These are phyloP conservation scores for Diprion similis DNA, from an alignment of 1,140 invertebrate species.

Conservation along the genomic window DNA sequence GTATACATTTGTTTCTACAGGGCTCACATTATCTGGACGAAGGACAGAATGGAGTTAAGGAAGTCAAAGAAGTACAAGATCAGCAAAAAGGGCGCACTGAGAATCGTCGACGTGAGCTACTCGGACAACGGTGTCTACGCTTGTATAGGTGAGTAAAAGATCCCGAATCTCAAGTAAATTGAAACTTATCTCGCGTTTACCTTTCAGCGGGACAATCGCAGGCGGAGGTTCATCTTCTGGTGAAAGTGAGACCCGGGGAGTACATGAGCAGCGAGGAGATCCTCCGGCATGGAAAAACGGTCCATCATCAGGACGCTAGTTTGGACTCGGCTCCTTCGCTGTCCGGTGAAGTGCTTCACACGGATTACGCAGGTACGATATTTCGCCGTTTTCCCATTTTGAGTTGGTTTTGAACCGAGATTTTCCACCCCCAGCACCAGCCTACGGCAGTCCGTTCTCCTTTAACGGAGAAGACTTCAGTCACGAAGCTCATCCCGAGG, in stretches of 20 bases:
- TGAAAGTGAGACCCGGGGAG: conserved; percentile 77
- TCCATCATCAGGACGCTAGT: conserved; percentile 52
- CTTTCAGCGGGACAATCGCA: conserved; percentile 72
- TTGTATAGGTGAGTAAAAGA: conserved; percentile 70
- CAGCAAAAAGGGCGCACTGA: conserved; percentile 85
- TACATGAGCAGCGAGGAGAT: conserved; percentile 82
- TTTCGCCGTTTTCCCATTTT: conserved; percentile 17
- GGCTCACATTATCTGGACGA: conserved; percentile 79
- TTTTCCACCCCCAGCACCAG: conserved; percentile 41
- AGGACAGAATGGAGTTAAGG: conserved; percentile 76
- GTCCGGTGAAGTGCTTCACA: conserved; percentile 53
- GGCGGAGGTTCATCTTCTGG: conserved; percentile 75
- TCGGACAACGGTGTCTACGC: conserved; percentile 83
- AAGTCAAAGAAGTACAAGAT: conserved; percentile 82
- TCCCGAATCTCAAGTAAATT: neutral
- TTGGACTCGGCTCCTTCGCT: conserved; percentile 50
- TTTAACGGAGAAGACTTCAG: conserved; percentile 68
- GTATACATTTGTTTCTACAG: conserved; percentile 40
- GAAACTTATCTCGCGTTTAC: conserved; percentile 14
- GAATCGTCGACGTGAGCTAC: conserved; percentile 78
- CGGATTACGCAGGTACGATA: conserved; percentile 58
- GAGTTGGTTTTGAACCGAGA: neutral
- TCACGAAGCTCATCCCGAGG: conserved; percentile 56
- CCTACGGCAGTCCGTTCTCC: conserved; percentile 43
- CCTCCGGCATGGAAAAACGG: conserved; percentile 55